These are phyloP conservation scores for Pelochelys cantorii DNA, from an alignment of 2,797 vertebrate species.

Conservation along the genomic window DNA sequence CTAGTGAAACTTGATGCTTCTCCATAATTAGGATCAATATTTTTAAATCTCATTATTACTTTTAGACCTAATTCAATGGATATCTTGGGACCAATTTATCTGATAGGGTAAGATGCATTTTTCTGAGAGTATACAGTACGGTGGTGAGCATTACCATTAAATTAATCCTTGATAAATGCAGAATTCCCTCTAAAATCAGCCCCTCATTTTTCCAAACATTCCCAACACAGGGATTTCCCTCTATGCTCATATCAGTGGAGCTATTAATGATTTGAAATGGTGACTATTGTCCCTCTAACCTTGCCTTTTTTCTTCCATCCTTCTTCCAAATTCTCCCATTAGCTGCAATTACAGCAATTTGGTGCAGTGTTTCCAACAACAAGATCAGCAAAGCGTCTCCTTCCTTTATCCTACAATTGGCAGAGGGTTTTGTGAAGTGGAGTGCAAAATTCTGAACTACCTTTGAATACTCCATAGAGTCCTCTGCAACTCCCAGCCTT, in stretches of 20 bases:
- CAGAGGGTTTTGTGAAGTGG: neutral
- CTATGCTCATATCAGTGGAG: neutral
- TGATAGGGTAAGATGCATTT: neutral
- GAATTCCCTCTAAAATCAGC: neutral
- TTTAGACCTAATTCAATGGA: neutral
- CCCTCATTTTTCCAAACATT: neutral
- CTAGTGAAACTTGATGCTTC: neutral
- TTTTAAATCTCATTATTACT: neutral
- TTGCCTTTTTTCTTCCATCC: neutral
- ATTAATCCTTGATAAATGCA: neutral
- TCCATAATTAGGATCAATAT: neutral
- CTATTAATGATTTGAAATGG: neutral
- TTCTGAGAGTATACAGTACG: neutral
- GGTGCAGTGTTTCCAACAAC: neutral
- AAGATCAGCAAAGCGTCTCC: neutral
- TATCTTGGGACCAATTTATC: neutral
- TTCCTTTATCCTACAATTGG: neutral
- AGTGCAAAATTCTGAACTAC: neutral
- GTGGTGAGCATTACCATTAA: neutral
- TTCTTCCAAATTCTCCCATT: neutral
- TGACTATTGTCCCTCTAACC: neutral
- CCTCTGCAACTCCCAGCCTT: slow-evolving; percentile 48
- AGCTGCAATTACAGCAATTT: neutral
- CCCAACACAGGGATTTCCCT: neutral
- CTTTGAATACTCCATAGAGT: neutral